Base-by-base conservation (phyloP, 2,888 invertebrate species). In the Mesoligia furuncula region DNA sequence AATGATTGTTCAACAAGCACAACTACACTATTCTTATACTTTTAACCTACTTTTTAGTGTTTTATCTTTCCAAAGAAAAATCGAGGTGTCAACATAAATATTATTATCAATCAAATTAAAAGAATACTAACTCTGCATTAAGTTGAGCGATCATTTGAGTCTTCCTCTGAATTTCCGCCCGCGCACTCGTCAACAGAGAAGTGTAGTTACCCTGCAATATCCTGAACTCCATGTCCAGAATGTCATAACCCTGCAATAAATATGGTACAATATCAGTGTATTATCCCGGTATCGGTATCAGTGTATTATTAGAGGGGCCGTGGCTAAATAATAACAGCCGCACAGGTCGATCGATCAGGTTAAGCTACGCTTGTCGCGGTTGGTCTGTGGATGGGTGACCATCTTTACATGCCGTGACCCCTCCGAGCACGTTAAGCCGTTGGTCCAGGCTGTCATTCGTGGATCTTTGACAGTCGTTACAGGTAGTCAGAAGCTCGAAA, bases 241-340 rank as follows among this genome's bases (percentile, higher is more conserved):
- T 93, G 80, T 96, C 95, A 89, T 94, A 94, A 86, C 95, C 95
- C 96, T 96, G 96, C 77, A 96, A 96, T 87, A 96, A 94, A 87
- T n/a, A n/a, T 92, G 92, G 96, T 96, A 94, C 79, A 95, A 92
- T 92, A 91, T 96, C 94, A 96, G 94, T 95, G 93, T 91, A 92
- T 77, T 91, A 94, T 94, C 93, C 92, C n/a, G n/a, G n/a, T n/a
- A n/a, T n/a, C n/a, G n/a, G n/a, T n/a, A n/a, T n/a, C n/a, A n/a
- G n/a, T n/a, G n/a, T n/a, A n/a, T n/a, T n/a, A n/a, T n/a, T n/a
- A n/a, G n/a, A n/a, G n/a, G n/a, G n/a, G n/a, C n/a, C n/a, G n/a
- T n/a, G n/a, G n/a, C n/a, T n/a, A n/a, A n/a, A n/a, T n/a, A n/a
- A n/a, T n/a, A n/a, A n/a, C n/a, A n/a, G n/a, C n/a, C n/a, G n/a